Evolutionary conservation across 2,888 invertebrate genomes (phyloP), one percentile per base, ranked within the genome.

Genomic region (Ennomos quercinarius): DNA sequence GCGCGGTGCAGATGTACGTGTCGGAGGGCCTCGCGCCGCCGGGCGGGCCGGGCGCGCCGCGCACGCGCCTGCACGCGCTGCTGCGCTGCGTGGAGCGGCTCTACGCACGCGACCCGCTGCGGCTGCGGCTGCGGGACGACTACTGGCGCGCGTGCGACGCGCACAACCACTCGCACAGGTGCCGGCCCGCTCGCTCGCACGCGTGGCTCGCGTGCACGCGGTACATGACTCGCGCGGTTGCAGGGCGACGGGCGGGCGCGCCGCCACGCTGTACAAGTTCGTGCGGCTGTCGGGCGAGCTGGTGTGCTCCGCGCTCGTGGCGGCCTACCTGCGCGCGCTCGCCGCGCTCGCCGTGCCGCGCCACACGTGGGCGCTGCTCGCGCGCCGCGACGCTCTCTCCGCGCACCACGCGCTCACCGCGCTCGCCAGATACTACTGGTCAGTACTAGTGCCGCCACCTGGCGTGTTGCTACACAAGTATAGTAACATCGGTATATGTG

Each of bases 191-290:
- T 4, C 0, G 12, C 36, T n/a, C 40, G 41, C 12, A n/a, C n/a
- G n/a, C n/a, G n/a, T n/a, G n/a, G n/a, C 10, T 11, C 2, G 12
- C 40, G 10, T 10, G 40, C 13, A 40, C 12, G 11, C 17, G 34
- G 27, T 2, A 58, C 58, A n/a, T 11, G 8, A 45, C 53, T 40
- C 13, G 45, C 37, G 10, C 50, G 37, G 54, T 8, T 10, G 10
- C 8, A 11, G n/a, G 13, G 60, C 77, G 80, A 42, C 72, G 76
- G 87, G 87, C 64, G 94, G 95, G 0, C 93, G 96, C 54, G 95
- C 97, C 53, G 96, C 97, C 8, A 95, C 96, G 0, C 89, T 99
- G 40, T 97, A 96, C 89, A 99, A 98, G 91, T 98, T 99, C 87
- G 95, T 99, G 38, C 95, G 97, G 0, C 93, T 97, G 64, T 96